Evolutionary conservation across 2,797 vertebrate genomes (phyloP).

Genomic region (Benthosema pterotum): DNA sequence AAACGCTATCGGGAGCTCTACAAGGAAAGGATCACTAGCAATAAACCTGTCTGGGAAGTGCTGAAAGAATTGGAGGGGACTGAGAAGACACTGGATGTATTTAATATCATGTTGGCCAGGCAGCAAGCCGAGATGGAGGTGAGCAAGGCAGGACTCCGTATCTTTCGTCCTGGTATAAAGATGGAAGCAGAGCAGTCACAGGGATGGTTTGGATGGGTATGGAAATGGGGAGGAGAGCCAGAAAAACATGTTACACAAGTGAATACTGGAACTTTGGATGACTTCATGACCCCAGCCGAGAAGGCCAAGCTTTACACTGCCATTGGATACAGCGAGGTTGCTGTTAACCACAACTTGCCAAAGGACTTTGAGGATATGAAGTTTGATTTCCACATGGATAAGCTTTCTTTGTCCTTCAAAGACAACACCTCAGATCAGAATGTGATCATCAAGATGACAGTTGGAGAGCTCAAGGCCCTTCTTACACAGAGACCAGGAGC

Average conservation of each 20-base stretch:
- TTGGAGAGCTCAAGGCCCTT: conserved; percentile 85
- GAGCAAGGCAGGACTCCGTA: conserved; percentile 88
- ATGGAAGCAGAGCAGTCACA: conserved; percentile 88
- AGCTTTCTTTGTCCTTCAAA: conserved; percentile 88
- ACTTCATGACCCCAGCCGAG: conserved; percentile 90
- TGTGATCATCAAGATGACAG: conserved; percentile 87
- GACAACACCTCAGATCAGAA: conserved; percentile 81
- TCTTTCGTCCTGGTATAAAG: conserved; percentile 89
- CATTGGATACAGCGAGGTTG: conserved; percentile 95
- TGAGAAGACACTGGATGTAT: conserved; percentile 93
- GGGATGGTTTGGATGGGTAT: conserved; percentile 94
- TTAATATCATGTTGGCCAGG: conserved; percentile 95
- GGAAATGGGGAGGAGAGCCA: conserved; percentile 87
- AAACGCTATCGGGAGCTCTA: conserved; percentile 90
- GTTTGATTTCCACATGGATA: conserved; percentile 88
- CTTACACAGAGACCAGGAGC: conserved; percentile 92
- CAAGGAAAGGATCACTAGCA: conserved; percentile 91
- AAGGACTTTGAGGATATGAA: conserved; percentile 97
- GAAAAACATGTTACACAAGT: conserved; percentile 72
- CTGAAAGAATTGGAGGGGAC: conserved; percentile 84
- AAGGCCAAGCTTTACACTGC: conserved; percentile 95
- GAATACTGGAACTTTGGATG: conserved; percentile 89
- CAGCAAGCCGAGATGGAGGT: conserved; percentile 98
- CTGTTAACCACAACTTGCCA: conserved; percentile 92
- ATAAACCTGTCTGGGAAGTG: conserved; percentile 85